Evolutionary conservation across 2,888 invertebrate species (phyloP).

Genomic region (Spisula solida): DNA sequence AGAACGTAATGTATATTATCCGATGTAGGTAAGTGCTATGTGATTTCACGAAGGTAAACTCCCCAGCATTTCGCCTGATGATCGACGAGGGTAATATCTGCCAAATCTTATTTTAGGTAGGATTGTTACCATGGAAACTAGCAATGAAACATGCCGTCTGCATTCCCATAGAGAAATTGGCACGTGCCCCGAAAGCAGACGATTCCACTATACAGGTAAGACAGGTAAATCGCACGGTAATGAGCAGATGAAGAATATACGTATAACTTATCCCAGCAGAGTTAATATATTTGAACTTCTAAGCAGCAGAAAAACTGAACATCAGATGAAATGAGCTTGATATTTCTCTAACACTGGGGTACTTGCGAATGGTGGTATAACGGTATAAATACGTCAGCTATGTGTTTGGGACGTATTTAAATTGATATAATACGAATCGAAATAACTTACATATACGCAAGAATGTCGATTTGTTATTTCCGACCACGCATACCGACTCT

Average conservation of each 20-base stretch:
- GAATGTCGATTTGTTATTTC: conserved; percentile 26
- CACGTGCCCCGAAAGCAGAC: conserved; percentile 47
- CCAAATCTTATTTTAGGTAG: conserved; percentile 73
- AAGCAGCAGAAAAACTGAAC: background rate
- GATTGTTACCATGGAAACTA: conserved; percentile 71
- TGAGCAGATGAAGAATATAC: background rate
- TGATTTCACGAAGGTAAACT: conserved; percentile 40
- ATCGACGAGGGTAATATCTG: conserved; percentile 61
- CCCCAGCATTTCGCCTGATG: conserved; percentile 54
- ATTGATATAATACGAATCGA: background rate
- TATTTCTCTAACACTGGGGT: background rate
- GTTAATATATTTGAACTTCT: background rate
- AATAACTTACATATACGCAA: background rate
- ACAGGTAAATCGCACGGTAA: background rate
- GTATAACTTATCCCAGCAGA: background rate
- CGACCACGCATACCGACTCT: background rate
- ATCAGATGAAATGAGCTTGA: background rate
- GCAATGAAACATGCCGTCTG: conserved; percentile 72
- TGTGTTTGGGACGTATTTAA: conserved; percentile 31
- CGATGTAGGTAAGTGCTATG: conserved; percentile 51
- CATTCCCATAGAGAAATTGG: conserved; percentile 66
- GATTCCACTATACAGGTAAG: conserved; percentile 47
- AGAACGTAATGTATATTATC: conserved; percentile 26
- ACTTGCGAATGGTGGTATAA: conserved; percentile 6
- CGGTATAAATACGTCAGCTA: conserved; percentile 7